These are phyloP conservation scores for Sphaeramia orbicularis DNA, from an alignment of 2,797 vertebrate species.

Conservation along the genomic window DNA sequence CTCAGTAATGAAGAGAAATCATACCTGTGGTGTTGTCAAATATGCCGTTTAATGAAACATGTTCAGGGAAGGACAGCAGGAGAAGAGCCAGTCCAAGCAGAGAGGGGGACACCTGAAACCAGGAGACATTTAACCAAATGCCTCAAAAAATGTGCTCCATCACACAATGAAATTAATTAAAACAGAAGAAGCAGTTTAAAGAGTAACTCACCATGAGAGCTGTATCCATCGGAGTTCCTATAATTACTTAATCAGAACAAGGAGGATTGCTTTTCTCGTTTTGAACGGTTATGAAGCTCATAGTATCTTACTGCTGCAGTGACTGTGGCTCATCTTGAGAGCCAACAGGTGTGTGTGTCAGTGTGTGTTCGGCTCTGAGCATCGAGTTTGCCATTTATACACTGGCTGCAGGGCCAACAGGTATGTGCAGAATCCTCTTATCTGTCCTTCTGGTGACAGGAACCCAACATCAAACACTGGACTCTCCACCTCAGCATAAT, in stretches of 20 bases:
- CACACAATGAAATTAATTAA: not conserved
- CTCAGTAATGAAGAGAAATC: constrained; percentile 17
- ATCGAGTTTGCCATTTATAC: constrained; percentile 78
- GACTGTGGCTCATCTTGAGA: constrained; percentile 40
- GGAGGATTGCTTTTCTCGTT: constrained; percentile 2
- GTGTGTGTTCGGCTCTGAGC: constrained; percentile 29
- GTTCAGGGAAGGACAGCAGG: constrained; percentile 62
- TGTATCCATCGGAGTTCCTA: constrained; percentile 54
- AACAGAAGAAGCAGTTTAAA: not conserved
- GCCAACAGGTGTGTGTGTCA: constrained; percentile 24
- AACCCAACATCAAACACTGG: constrained; percentile 84
- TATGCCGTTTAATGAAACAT: constrained; percentile 50
- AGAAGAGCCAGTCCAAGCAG: constrained; percentile 62
- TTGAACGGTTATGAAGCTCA: constrained; percentile 1
- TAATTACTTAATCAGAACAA: constrained; percentile 1
- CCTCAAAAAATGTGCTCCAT: not conserved
- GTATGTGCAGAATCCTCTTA: constrained; percentile 89
- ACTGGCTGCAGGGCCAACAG: constrained; percentile 61
- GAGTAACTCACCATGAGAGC: constrained; percentile 67
- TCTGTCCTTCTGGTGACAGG: constrained; percentile 84
- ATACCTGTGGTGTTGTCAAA: constrained; percentile 78
- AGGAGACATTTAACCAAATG: constrained; percentile 11
- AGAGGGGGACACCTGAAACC: constrained; percentile 71
- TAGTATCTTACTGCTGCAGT: constrained; percentile 5
- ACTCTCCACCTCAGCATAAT: constrained; percentile 53